Conservation (phyloP, 2,888 invertebrate genomes). For the Unio pictorum region DNA sequence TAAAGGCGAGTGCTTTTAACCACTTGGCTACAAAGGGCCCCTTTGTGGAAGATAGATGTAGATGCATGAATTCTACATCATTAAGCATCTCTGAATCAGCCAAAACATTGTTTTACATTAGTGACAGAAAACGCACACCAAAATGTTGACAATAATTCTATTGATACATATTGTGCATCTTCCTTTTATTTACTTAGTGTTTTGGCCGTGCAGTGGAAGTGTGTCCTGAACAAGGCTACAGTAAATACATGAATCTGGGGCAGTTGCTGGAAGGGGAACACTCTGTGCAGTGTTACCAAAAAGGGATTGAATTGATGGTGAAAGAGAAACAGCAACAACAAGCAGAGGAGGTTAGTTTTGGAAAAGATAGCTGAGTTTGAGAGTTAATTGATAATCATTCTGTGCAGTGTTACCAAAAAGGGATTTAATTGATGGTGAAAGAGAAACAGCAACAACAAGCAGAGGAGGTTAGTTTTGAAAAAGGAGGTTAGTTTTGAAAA, state of each 20-base stretch:
- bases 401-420: constrained; percentile 63
- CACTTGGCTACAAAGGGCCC: no score
- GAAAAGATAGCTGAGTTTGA: no score
- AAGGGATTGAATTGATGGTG: constrained; percentile 71
- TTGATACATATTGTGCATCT: not conserved
- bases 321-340: constrained; percentile 52
- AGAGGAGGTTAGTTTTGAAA: constrained; percentile 21
- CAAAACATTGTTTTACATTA: no score
- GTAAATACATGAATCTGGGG: constrained; percentile 73
- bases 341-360: constrained; percentile 40
- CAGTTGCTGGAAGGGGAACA: constrained; percentile 71
- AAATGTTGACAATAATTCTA: no score
- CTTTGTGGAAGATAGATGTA: no score
- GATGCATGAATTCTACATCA: no score
- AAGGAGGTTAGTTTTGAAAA: constrained; percentile 18
- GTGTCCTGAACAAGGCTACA: constrained; percentile 69
- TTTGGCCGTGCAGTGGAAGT: constrained; percentile 69
- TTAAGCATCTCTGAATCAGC: no score
- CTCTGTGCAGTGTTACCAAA: constrained; percentile 69
- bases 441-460: constrained; percentile 49
- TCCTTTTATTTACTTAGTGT: constrained; percentile 50
- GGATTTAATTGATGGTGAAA: constrained; percentile 70
- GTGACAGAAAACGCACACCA: no score
- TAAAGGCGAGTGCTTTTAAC: no score
- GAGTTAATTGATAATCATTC: no score